phyloP scores from a whole-genome alignment of 1,140 invertebrate genomes.

The Caenorhabditis tropicalis region DNA sequence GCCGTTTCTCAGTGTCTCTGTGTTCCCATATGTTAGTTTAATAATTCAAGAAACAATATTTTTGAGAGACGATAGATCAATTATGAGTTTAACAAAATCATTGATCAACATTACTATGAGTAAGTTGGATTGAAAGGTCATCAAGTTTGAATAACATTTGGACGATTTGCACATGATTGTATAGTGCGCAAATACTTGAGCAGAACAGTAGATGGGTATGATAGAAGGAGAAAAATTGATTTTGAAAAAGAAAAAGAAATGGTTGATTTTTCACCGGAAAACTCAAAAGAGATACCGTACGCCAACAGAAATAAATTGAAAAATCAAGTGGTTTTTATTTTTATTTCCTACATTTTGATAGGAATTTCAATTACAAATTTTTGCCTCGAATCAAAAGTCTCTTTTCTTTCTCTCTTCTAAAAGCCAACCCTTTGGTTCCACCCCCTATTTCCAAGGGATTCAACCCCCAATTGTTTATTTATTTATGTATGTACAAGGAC shows the following conservation, averaged over 20 bases:
- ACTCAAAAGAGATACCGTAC: too few species aligned
- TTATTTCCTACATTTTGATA: too few species aligned
- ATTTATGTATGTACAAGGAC: slow-evolving; percentile 42
- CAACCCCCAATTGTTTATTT: neutral
- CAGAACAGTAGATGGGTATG: neutral
- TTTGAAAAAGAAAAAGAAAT: too few species aligned
- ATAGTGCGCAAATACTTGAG: slow-evolving; percentile 33
- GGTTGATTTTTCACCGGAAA: too few species aligned
- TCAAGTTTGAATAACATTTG: slow-evolving; percentile 33
- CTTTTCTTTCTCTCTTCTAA: neutral
- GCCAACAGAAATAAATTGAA: neutral
- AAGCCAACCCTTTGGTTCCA: neutral
- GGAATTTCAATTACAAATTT: too few species aligned
- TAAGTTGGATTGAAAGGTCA: neutral
- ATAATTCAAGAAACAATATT: too few species aligned
- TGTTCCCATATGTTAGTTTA: too few species aligned
- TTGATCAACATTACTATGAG: neutral
- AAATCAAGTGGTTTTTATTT: neutral
- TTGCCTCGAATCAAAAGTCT: too few species aligned
- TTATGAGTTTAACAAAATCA: neutral
- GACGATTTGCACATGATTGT: slow-evolving; percentile 15
- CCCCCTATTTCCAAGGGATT: neutral
- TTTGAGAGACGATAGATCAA: neutral
- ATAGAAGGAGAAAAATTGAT: too few species aligned
- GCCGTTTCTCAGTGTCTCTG: too few species aligned